Percentiles rank a stretch among this genome's conserved stretches.
phyloP scores from a whole-genome alignment of 1,140 invertebrate species.

The Megalopta genalis region DNA sequence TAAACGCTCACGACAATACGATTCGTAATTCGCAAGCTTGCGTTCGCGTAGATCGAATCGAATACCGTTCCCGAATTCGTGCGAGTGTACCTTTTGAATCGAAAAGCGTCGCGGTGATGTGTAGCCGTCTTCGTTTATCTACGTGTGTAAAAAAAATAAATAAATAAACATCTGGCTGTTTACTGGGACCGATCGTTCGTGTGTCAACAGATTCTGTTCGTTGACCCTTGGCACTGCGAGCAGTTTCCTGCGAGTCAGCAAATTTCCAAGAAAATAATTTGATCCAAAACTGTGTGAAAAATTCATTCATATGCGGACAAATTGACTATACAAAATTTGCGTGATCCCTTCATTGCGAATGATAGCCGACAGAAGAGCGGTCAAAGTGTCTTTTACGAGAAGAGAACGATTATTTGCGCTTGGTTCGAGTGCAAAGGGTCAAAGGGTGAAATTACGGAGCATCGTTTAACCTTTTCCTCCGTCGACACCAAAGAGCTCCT shows the following conservation, averaged over 20 bases:
- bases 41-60: neutral
- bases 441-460: neutral
- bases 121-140: constrained; percentile 64
- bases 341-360: too few species aligned
- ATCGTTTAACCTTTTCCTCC: constrained; percentile 71
- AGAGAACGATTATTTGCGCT: too few species aligned
- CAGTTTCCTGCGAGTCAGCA: too few species aligned
- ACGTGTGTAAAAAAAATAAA: constrained; percentile 18
- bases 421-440: too few species aligned
- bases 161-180: neutral
- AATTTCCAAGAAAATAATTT: too few species aligned
- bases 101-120: constrained; percentile 70
- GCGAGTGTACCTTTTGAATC: constrained; percentile 69
- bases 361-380: too few species aligned
- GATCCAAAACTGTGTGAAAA: too few species aligned
- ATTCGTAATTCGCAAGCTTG: neutral
- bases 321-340: too few species aligned
- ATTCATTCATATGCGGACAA: too few species aligned
- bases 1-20: neutral
- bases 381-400: too few species aligned
- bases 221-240: neutral
- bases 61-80: neutral
- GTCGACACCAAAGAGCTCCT: constrained; percentile 74
- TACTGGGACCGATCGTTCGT: neutral
- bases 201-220: too few species aligned